phyloP scores from a whole-genome alignment of 2,888 invertebrate genomes.

The Drosophila gaucha region DNA sequence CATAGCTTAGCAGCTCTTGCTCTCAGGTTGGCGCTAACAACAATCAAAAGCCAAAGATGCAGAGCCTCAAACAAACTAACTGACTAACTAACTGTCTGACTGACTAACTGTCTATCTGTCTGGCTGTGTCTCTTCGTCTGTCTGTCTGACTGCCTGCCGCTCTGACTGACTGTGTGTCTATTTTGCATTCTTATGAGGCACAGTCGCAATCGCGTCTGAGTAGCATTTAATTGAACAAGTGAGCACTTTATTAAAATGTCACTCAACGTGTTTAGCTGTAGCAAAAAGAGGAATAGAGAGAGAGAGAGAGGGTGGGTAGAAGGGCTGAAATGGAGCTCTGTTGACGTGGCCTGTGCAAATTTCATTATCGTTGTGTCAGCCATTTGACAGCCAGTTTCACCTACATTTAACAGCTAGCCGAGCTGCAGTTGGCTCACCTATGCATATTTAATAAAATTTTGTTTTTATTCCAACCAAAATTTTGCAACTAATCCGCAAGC shows the following conservation, averaged over 20 bases:
- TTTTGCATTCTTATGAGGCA: slow-evolving; percentile 54
- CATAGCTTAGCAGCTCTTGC: not conserved
- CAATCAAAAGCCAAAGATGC: slow-evolving; percentile 13
- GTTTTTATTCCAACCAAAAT: slow-evolving; percentile 13
- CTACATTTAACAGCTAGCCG: slow-evolving; percentile 65
- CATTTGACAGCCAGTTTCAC: slow-evolving; percentile 75
- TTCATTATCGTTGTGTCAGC: slow-evolving; percentile 75
- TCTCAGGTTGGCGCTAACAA: slow-evolving; percentile 9
- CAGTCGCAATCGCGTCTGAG: slow-evolving; percentile 28
- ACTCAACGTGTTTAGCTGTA: slow-evolving; percentile 64
- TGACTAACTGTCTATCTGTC: slow-evolving; percentile 11
- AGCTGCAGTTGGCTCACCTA: slow-evolving; percentile 19
- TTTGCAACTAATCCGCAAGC: slow-evolving; percentile 32
- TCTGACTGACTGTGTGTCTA: slow-evolving; percentile 33
- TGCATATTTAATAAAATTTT: slow-evolving; percentile 52
- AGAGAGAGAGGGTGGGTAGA: not conserved
- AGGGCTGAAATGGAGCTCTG: slow-evolving; percentile 10
- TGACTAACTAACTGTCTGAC: slow-evolving; percentile 24
- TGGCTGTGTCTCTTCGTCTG: slow-evolving; percentile 2
- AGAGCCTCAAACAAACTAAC: slow-evolving; percentile 1
- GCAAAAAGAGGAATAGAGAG: not conserved
- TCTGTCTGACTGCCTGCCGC: slow-evolving; percentile 20
- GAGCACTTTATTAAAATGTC: slow-evolving; percentile 80
- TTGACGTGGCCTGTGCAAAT: slow-evolving; percentile 65
- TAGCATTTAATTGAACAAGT: slow-evolving; percentile 75